Evolutionary conservation across 2,113 vertebrate species (phyloP), one percentile per base, ranked within the genome.

Genomic region (Sylvia atricapilla): DNA sequence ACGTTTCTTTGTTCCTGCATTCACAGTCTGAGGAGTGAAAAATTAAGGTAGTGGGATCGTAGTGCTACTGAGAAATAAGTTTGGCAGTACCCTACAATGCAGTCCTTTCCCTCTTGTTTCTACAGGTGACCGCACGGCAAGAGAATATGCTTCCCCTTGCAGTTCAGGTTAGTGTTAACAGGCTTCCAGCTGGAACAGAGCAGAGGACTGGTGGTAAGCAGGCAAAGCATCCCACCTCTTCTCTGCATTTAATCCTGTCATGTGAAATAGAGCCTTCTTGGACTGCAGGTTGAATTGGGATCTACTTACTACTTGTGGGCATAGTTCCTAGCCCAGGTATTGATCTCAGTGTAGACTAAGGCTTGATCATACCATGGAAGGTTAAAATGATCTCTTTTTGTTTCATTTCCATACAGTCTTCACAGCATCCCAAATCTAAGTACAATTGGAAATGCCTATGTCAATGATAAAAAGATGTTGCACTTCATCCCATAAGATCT

Each of bases 81-180:
- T n/a, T 88, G 78, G 37, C 12, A 19, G 6, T 49, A 44, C 15
- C 2, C 6, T 33, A 7, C 12, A 56, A 24, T 11, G 31, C 43
- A 80, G 31, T 27, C 86, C n/a, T 62, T 62, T 95, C 47, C 37
- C 58, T 58, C 89, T 83, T 74, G 23, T 72, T 83, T 53, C 70
- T 67, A 14, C 96, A 97, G 96, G 84, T 50, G 94, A 96, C 18
- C 7, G 2, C 7, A 33, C 33, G 1, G 91, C 83, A 74, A 56
- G 47, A 87, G 86, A 91, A 46, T 97, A 97, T 4, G 22, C 50
- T 33, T 95, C 90, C n/a, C 95, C 78, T 73, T 96, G 94, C 75
- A 62, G 44, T 28, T 89, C 94, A 95, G 96, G 90, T 96, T 59
- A 95, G 80, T 78, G 46, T 27, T 17, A 73, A 27, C 33, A 66